A percentile compares a stretch with the other conserved stretches of the same genome.
These are phyloP conservation scores for Drosophila ustulata DNA, from an alignment of 2,888 invertebrate genomes.

Conservation along the genomic window DNA sequence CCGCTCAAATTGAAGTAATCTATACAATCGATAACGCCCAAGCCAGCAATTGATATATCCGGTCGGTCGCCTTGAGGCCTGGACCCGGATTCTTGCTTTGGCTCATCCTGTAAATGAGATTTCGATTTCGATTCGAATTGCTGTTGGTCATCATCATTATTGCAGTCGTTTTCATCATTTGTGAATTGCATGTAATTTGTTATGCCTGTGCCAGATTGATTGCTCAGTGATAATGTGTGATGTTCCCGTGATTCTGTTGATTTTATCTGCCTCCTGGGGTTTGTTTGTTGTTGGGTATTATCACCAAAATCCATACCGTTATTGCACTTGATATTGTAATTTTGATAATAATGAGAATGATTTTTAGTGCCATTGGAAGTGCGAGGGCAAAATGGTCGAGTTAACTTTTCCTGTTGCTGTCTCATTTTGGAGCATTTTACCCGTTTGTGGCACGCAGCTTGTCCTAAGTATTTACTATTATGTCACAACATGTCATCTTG, in stretches of 20 bases:
- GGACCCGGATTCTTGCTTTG: conserved; percentile 8
- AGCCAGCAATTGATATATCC: conserved; percentile 49
- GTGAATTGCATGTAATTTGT: conserved; percentile 16
- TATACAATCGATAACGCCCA: conserved; percentile 58
- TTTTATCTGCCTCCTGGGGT: background rate
- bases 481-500: conserved; percentile 82
- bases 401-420: background rate
- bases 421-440: conserved; percentile 6
- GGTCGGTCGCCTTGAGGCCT: conserved; percentile 27
- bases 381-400: background rate
- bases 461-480: conserved; percentile 46
- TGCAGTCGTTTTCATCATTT: background rate
- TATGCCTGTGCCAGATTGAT: background rate
- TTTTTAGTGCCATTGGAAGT: background rate
- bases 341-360: background rate
- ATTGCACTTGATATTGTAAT: background rate
- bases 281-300: background rate
- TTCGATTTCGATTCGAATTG: conserved; percentile 9
- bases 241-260: background rate
- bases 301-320: background rate
- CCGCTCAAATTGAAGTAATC: conserved; percentile 70
- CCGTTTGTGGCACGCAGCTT: conserved; percentile 14
- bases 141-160: background rate
- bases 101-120: background rate
- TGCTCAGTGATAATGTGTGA: background rate